Percentiles rank a stretch among this genome's conserved stretches.
phyloP scores from a whole-genome alignment of 2,113 vertebrate species.

The Elachura formosa region DNA sequence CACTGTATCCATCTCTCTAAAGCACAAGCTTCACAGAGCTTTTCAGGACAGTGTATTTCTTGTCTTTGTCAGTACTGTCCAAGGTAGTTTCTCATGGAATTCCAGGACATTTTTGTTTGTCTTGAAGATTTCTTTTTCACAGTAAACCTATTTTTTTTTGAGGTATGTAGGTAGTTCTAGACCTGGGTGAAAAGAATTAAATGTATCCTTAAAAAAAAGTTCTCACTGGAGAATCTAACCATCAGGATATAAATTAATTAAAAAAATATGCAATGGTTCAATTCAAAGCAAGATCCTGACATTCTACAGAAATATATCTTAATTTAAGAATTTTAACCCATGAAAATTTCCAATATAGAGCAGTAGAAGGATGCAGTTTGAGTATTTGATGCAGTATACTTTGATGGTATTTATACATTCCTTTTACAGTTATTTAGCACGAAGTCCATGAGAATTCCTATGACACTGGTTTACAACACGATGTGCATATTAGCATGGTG shows the following conservation, averaged over 20 bases:
- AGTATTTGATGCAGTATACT: not conserved
- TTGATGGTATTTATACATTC: not conserved
- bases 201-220: not conserved
- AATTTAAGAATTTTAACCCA: not conserved
- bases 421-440: not conserved
- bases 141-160: not conserved
- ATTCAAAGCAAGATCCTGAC: not conserved
- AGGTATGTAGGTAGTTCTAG: not conserved
- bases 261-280: not conserved
- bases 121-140: not conserved
- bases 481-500: rapidly evolving
- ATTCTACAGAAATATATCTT: not conserved
- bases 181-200: not conserved
- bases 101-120: not conserved
- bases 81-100: not conserved
- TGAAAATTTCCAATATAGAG: not conserved
- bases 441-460: not conserved
- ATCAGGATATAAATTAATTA: not conserved
- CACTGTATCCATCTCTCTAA: not conserved
- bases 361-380: not conserved
- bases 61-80: not conserved
- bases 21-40: not conserved
- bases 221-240: not conserved
- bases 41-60: not conserved
- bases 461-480: not conserved